Conservation (phyloP, 2,113 vertebrate species). For the Ictalurus furcatus region DNA sequence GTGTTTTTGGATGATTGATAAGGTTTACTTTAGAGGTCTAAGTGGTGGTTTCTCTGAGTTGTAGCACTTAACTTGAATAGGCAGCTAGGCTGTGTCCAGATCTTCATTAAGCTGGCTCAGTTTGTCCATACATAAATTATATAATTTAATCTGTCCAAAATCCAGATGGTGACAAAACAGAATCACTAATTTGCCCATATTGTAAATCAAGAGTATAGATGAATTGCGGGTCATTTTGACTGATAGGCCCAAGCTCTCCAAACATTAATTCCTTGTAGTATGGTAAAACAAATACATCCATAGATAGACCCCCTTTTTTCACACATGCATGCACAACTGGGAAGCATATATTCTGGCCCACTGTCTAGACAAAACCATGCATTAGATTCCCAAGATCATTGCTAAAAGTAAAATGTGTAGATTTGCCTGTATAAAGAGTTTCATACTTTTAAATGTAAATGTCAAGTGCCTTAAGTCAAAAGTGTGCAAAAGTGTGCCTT, state of each 20-base stretch:
- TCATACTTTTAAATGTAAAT: background rate
- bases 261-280: background rate
- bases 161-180: conserved; percentile 44
- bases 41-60: conserved; percentile 27
- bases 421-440: background rate
- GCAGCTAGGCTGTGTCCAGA: conserved; percentile 23
- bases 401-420: background rate
- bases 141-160: conserved; percentile 53
- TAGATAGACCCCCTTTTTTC: background rate
- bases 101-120: conserved; percentile 56
- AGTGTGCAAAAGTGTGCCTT: background rate
- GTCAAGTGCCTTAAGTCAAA: background rate
- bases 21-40: conserved; percentile 20
- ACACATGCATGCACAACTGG: background rate
- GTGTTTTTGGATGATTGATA: conserved; percentile 17
- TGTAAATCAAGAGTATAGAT: conserved; percentile 31
- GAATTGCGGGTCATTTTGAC: conserved; percentile 38
- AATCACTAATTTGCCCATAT: conserved; percentile 37
- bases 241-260: conserved; percentile 13
- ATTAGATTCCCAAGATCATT: background rate
- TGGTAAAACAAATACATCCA: background rate
- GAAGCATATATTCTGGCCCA: background rate
- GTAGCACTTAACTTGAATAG: conserved; percentile 59
- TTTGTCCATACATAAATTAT: conserved; percentile 53
- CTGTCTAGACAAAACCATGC: background rate